These are phyloP conservation scores for Galeopterus variegatus DNA, from an alignment of 2,113 vertebrate genomes.

Conservation along the genomic window DNA sequence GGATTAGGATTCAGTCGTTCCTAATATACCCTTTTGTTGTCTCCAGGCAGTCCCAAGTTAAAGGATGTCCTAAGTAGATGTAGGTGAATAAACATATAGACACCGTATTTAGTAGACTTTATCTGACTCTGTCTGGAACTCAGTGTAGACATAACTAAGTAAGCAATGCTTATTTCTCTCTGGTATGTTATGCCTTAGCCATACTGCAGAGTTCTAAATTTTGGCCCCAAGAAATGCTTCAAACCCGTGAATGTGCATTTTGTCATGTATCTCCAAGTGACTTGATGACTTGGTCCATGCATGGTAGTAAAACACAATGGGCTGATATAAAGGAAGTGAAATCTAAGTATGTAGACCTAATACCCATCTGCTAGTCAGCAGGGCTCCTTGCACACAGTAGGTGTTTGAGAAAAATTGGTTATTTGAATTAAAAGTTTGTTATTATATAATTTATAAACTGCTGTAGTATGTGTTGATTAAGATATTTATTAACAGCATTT, in stretches of 20 bases:
- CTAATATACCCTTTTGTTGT: background rate
- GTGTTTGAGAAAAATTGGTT: background rate
- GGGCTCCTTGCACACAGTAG: background rate
- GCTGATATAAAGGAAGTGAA: slow-evolving; percentile 2
- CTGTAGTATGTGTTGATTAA: background rate
- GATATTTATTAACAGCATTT: background rate
- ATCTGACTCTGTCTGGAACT: background rate
- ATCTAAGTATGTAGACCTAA: background rate
- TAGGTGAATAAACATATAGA: slow-evolving; percentile 11
- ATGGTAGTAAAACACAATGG: background rate
- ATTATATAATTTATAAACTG: background rate
- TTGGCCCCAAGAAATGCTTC: slow-evolving; percentile 55
- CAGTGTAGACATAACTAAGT: background rate
- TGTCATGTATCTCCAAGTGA: slow-evolving; percentile 58
- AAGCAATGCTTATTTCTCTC: slow-evolving; percentile 20
- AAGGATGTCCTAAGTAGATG: background rate
- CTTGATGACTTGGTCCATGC: slow-evolving; percentile 25
- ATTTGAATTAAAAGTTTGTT: slow-evolving; percentile 13
- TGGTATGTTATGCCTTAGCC: slow-evolving; percentile 1
- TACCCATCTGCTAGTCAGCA: background rate
- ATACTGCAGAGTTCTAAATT: slow-evolving; percentile 46
- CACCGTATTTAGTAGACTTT: background rate
- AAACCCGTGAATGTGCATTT: slow-evolving; percentile 57
- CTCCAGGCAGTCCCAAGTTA: background rate
- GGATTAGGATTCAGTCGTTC: slow-evolving; percentile 32